These are phyloP conservation scores for Hemaris fuciformis DNA, from an alignment of 2,888 invertebrate species.

Conservation along the genomic window DNA sequence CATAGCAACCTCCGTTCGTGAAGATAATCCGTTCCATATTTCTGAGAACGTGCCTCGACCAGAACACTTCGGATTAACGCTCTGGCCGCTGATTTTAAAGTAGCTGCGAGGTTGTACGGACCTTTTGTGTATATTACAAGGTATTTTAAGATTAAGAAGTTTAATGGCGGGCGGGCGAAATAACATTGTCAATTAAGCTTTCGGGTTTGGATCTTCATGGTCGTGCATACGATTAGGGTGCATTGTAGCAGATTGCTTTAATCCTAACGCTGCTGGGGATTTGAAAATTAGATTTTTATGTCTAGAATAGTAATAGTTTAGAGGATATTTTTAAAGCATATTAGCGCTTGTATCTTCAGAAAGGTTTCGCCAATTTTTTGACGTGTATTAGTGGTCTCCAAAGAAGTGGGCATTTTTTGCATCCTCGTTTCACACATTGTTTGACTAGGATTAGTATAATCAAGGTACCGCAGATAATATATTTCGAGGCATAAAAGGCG, in stretches of 20 bases:
- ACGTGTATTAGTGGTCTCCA: too few species aligned
- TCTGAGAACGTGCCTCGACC: conserved; percentile 1
- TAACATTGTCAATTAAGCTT: neutral
- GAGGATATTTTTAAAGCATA: too few species aligned
- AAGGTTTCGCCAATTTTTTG: too few species aligned
- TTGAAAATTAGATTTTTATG: too few species aligned
- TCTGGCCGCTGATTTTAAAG: conserved; percentile 6
- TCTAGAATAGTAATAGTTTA: neutral
- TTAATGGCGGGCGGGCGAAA: neutral
- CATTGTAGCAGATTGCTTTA: too few species aligned
- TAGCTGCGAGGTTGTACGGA: neutral
- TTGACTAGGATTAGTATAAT: too few species aligned
- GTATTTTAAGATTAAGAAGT: conserved; percentile 1
- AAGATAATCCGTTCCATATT: neutral
- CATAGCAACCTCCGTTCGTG: neutral
- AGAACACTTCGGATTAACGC: neutral
- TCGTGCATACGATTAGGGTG: neutral
- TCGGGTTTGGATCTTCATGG: neutral
- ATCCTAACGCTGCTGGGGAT: too few species aligned
- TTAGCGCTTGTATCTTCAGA: too few species aligned
- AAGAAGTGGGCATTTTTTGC: too few species aligned
- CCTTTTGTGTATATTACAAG: neutral
- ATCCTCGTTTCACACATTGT: too few species aligned
- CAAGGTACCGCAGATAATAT: too few species aligned
- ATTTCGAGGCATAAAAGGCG: too few species aligned